These are phyloP conservation scores for Lasaia peninsularis DNA, from an alignment of 1,140 invertebrate species.

Conservation along the genomic window DNA sequence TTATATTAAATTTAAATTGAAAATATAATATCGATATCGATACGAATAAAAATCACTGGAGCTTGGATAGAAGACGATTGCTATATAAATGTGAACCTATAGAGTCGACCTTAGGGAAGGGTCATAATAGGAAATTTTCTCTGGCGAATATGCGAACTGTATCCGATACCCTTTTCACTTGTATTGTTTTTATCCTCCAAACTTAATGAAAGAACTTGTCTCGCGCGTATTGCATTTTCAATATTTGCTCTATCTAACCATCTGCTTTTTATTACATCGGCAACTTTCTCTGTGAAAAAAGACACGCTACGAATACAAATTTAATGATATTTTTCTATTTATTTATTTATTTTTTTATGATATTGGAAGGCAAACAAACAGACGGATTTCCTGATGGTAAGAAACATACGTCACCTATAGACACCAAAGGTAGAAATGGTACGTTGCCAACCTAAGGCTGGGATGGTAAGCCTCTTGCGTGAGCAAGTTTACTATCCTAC, in stretches of 20 bases:
- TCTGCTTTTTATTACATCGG: constrained; percentile 1
- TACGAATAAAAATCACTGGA: constrained; percentile 30
- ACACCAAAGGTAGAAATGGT: no score
- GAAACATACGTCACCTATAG: no score
- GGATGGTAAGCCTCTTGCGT: no score
- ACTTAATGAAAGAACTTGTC: constrained; percentile 70
- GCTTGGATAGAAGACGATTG: constrained; percentile 52
- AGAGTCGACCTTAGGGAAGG: constrained; percentile 64
- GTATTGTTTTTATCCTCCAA: constrained; percentile 73
- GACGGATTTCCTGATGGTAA: no score
- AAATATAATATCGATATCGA: constrained; percentile 28
- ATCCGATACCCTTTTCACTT: constrained; percentile 73
- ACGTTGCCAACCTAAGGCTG: no score
- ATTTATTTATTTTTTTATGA: no score
- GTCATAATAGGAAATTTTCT: constrained; percentile 74
- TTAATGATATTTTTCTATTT: not conserved
- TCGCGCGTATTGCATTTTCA: constrained; percentile 29
- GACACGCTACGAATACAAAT: not conserved
- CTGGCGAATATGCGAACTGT: constrained; percentile 58
- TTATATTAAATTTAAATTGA: constrained; percentile 3
- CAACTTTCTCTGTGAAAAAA: not conserved
- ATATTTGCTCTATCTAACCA: constrained; percentile 22
- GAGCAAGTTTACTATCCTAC: no score
- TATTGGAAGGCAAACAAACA: no score
- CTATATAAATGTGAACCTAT: constrained; percentile 57